Evolutionary conservation across 2,888 invertebrate species (phyloP), one percentile per base, ranked within the genome.

Genomic region (Odiellus spinosus): DNA sequence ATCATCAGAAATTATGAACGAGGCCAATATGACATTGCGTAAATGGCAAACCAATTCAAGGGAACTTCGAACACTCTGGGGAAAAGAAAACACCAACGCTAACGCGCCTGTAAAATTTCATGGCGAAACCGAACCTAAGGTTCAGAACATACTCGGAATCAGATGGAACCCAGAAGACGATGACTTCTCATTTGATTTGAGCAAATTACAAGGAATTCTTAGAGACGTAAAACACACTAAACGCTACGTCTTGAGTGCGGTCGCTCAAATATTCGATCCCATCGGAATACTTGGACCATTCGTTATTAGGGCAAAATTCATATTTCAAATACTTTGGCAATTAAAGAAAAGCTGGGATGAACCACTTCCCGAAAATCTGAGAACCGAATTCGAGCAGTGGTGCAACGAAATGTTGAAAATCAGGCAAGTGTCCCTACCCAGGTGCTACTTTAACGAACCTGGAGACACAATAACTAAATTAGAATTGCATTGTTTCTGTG

Each of bases 201-300:
- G 26, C 26, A 4, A 26, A 26, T 26, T 26, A 26, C 4, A 6
- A 6, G 8, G 8, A 26, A 26, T 26, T 6, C 26, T 26, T 6
- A 4, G 8, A 4, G 26, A 26, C 8, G 26, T 26, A 8, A 36
- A 36, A n/a, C n/a, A 14, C 4, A 15, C 20, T 15, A 43, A 43
- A 33, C 20, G 43, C 2, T n/a, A 20, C 3, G 2, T 26, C n/a
- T 12, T 43, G 43, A n/a, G 18, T 6, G 33, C 18, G n/a, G 32
- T 34, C 19, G 21, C 43, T 32, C 43, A 26, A 6, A 26, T 43
- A 19, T 43, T 12, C 43, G 43, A 43, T 12, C 43, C 43, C 2
- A 17, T 43, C 5, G 43, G 33, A 2, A 26, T 20, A 4, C 15
- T 43, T 6, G 12, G 26, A 33, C 43, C 43, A 12, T 11, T 21